These are phyloP conservation scores for Bubalus kerabau DNA, from an alignment of 2,113 vertebrate genomes.

Conservation along the genomic window DNA sequence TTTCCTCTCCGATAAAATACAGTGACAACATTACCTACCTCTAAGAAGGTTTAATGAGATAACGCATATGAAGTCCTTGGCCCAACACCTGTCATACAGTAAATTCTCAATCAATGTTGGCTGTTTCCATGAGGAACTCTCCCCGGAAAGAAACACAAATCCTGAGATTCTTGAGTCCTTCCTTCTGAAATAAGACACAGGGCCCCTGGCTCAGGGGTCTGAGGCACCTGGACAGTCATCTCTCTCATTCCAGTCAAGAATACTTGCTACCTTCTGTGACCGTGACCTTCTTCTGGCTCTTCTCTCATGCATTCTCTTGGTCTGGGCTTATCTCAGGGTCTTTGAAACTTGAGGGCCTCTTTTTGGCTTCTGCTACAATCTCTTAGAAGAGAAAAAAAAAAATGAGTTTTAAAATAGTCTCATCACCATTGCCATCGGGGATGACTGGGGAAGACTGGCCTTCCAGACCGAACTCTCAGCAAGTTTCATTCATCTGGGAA, in stretches of 20 bases:
- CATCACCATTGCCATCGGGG: fast-evolving
- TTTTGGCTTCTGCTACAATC: not conserved
- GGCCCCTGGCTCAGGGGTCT: not conserved
- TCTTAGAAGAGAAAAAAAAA: not conserved
- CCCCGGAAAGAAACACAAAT: not conserved
- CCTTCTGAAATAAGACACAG: not conserved
- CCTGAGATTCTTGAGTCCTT: not conserved
- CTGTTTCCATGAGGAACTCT: not conserved
- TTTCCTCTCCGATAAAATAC: not conserved
- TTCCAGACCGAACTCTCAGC: fast-evolving
- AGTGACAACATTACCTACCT: not conserved
- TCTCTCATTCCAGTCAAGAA: not conserved
- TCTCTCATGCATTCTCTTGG: not conserved
- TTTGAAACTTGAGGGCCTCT: not conserved
- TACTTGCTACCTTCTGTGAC: not conserved
- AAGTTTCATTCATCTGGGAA: not conserved
- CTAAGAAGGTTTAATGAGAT: not conserved
- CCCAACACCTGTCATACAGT: not conserved
- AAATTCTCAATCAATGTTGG: not conserved
- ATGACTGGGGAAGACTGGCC: not conserved
- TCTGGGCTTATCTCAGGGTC: not conserved
- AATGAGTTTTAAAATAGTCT: not conserved
- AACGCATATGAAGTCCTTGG: too few species aligned
- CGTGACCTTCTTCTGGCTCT: not conserved
- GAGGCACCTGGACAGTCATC: not conserved